Percentiles rank a stretch among this genome's conserved stretches.
These are phyloP conservation scores for Heliocidaris erythrogramma DNA, from an alignment of 35 echinoderm and acorn worm genomes.

Conservation along the genomic window DNA sequence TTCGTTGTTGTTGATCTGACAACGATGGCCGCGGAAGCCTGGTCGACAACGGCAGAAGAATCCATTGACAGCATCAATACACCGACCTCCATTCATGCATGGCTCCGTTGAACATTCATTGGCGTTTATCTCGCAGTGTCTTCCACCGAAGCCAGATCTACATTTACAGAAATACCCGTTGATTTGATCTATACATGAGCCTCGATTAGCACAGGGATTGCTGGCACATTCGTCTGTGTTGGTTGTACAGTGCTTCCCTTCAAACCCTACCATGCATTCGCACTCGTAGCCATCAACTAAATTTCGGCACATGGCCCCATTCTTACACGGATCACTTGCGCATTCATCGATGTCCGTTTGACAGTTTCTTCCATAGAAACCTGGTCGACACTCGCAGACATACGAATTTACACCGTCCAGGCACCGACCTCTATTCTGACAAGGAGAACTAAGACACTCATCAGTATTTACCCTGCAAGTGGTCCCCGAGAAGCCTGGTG, in stretches of 20 bases:
- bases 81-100: slow-evolving; percentile 69
- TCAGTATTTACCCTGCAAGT: slow-evolving; percentile 65
- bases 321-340: slow-evolving; percentile 50
- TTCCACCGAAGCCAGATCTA: slow-evolving; percentile 46
- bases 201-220: slow-evolving; percentile 66
- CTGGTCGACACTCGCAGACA: slow-evolving; percentile 63
- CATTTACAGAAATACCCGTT: slow-evolving; percentile 78
- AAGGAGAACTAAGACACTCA: slow-evolving; percentile 70
- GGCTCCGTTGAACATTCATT: slow-evolving; percentile 67
- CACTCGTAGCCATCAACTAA: slow-evolving; percentile 55
- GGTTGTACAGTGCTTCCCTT: slow-evolving; percentile 53
- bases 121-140: slow-evolving; percentile 52
- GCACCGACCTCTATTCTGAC: slow-evolving; percentile 69
- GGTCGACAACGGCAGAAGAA: slow-evolving; percentile 56
- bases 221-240: slow-evolving; percentile 56
- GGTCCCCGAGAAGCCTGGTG: slow-evolving; percentile 15
- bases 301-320: slow-evolving; percentile 50
- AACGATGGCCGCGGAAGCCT: slow-evolving; percentile 60
- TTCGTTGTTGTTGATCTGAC: slow-evolving; percentile 56
- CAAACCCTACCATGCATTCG: slow-evolving; percentile 49
- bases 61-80: slow-evolving; percentile 62
- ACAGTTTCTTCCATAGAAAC: slow-evolving; percentile 63
- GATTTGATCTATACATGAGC: slow-evolving; percentile 63
- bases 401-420: slow-evolving; percentile 69
- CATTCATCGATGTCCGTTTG: slow-evolving; percentile 63